Conservation (phyloP, 2,113 vertebrate genomes). For the Trinectes maculatus region DNA sequence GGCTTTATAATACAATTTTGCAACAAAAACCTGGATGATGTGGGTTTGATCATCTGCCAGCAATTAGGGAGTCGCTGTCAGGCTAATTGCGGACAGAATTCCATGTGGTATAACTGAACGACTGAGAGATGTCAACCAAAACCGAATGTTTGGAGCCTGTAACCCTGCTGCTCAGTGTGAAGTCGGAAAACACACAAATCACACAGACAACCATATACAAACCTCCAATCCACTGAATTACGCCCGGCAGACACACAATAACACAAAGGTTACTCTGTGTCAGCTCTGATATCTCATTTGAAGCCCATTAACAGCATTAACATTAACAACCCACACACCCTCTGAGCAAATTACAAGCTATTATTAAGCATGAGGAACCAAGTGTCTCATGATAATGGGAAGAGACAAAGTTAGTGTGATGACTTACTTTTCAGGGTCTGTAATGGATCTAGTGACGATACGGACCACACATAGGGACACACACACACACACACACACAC, state of each 20-base stretch:
- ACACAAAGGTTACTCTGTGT: not conserved
- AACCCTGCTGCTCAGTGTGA: slow-evolving; percentile 15
- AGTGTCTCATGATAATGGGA: not conserved
- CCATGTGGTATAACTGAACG: slow-evolving; percentile 22
- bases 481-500: slow-evolving; percentile 37
- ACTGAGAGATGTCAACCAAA: slow-evolving; percentile 26
- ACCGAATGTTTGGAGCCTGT: slow-evolving; percentile 5
- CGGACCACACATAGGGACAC: slow-evolving; percentile 1
- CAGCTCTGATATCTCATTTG: slow-evolving; percentile 3
- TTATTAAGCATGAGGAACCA: not conserved
- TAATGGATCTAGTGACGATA: not conserved
- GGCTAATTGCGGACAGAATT: slow-evolving; percentile 32
- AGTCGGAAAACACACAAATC: not conserved
- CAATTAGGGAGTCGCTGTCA: slow-evolving; percentile 22
- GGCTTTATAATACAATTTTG: slow-evolving; percentile 8
- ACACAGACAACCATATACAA: not conserved
- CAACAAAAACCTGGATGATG: slow-evolving; percentile 20
- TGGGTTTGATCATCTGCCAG: slow-evolving; percentile 39
- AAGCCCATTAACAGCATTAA: slow-evolving; percentile 19
- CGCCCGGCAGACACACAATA: not conserved
- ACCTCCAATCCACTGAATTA: not conserved
- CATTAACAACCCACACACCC: slow-evolving; percentile 12
- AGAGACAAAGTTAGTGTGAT: slow-evolving; percentile 2
- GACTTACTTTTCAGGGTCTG: slow-evolving; percentile 3
- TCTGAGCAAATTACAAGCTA: slow-evolving; percentile 11